These are phyloP conservation scores for Melanogrammus aeglefinus DNA, from an alignment of 2,797 vertebrate genomes.

Conservation along the genomic window DNA sequence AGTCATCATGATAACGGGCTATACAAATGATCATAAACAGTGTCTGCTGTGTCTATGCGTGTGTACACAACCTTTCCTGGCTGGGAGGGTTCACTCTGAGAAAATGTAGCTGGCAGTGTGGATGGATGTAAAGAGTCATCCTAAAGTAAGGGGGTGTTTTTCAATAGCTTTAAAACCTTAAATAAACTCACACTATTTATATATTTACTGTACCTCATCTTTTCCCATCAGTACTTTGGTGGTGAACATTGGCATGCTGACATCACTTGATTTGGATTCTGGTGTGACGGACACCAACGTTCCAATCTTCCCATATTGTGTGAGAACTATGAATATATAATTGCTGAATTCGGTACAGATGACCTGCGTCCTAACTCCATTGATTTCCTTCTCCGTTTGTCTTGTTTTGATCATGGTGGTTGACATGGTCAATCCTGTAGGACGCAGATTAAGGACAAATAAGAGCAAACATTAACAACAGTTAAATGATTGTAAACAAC, in stretches of 20 bases:
- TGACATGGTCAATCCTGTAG: slow-evolving; percentile 71
- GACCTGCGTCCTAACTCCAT: slow-evolving; percentile 85
- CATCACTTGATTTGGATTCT: slow-evolving; percentile 73
- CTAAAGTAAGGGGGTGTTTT: background rate
- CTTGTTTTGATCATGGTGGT: slow-evolving; percentile 75
- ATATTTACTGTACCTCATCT: slow-evolving; percentile 84
- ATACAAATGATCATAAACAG: background rate
- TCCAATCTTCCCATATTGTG: slow-evolving; percentile 93
- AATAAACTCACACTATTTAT: slow-evolving; percentile 25
- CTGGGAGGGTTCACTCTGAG: background rate
- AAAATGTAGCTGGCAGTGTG: background rate
- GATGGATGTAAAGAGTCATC: background rate
- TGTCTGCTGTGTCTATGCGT: background rate
- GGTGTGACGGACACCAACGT: slow-evolving; percentile 88
- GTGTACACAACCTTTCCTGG: background rate
- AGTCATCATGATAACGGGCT: background rate
- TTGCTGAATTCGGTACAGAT: slow-evolving; percentile 92
- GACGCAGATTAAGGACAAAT: slow-evolving; percentile 6
- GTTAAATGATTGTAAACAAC: background rate
- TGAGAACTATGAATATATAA: slow-evolving; percentile 88
- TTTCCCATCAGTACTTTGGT: slow-evolving; percentile 43
- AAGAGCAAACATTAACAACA: background rate
- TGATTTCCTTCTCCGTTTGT: slow-evolving; percentile 78
- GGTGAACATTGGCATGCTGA: slow-evolving; percentile 37
- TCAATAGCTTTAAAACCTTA: background rate